These are phyloP conservation scores for Aselliscus stoliczkanus DNA, from an alignment of 2,797 vertebrate genomes.

Conservation along the genomic window DNA sequence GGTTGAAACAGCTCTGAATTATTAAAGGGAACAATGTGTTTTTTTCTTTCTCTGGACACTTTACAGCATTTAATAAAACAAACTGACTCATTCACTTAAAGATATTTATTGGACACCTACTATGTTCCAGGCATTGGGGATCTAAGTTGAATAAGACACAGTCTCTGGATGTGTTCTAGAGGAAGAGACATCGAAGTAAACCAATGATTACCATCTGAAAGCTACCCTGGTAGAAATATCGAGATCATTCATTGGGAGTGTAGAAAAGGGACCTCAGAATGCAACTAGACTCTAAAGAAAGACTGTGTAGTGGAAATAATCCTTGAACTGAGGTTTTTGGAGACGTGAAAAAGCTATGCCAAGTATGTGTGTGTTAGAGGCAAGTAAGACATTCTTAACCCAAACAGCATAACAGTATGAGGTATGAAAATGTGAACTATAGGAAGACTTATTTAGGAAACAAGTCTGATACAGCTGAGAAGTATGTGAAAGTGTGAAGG, in stretches of 20 bases:
- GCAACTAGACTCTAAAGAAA: not conserved
- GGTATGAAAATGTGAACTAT: not conserved
- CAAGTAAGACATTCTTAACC: not conserved
- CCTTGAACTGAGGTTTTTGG: not conserved
- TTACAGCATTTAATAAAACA: conserved; percentile 43
- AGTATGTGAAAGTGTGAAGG: not conserved
- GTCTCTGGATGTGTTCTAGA: not conserved
- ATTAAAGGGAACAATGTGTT: conserved; percentile 56
- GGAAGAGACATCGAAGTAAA: not conserved
- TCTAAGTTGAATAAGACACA: not conserved
- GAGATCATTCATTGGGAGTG: not conserved
- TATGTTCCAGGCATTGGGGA: not conserved
- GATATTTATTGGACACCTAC: conserved; percentile 9
- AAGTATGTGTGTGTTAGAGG: not conserved
- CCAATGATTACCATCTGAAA: not conserved
- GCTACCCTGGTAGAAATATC: not conserved
- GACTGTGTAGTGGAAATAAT: not conserved
- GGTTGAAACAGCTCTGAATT: conserved; percentile 42
- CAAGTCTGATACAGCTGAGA: not conserved
- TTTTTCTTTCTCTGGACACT: conserved; percentile 38
- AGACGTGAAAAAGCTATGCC: not conserved
- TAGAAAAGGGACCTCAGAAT: not conserved
- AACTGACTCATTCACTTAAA: conserved; percentile 41
- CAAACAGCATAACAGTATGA: not conserved
- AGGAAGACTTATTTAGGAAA: not conserved